A percentile compares a stretch with the other conserved stretches of the same genome.
phyloP scores from a whole-genome alignment of 1,140 invertebrate genomes.

The Heliconius himera region DNA sequence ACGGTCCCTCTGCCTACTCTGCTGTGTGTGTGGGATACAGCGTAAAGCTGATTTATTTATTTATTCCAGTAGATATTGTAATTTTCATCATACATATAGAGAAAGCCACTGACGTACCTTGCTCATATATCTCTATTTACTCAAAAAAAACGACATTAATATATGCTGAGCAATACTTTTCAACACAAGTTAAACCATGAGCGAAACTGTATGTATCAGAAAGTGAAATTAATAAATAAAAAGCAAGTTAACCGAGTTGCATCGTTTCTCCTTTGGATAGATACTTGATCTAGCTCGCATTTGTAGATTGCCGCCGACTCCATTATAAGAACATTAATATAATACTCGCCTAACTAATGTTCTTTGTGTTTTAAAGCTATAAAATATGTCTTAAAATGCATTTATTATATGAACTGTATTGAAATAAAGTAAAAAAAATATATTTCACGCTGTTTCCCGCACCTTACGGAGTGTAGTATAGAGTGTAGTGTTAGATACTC shows the following conservation, averaged over 20 bases:
- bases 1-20: no score
- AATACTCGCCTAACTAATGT: background rate
- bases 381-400: background rate
- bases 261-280: conserved; percentile 61
- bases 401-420: background rate
- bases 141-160: background rate
- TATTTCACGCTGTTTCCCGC: no score
- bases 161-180: conserved; percentile 16
- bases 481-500: no score
- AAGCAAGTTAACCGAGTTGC: conserved; percentile 46
- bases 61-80: background rate
- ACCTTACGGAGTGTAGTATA: no score
- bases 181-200: conserved; percentile 29
- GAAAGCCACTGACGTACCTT: background rate
- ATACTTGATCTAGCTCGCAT: conserved; percentile 51
- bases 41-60: no score
- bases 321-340: conserved; percentile 8
- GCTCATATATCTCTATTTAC: background rate
- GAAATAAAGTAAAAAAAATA: background rate
- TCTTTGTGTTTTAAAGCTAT: background rate
- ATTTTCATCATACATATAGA: background rate
- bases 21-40: no score
- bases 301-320: conserved; percentile 36
- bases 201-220: conserved; percentile 43
- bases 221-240: conserved; percentile 58